A percentile compares a stretch with the other conserved stretches of the same genome.
phyloP scores from a whole-genome alignment of 2,888 invertebrate genomes.

The Mythimna impura region DNA sequence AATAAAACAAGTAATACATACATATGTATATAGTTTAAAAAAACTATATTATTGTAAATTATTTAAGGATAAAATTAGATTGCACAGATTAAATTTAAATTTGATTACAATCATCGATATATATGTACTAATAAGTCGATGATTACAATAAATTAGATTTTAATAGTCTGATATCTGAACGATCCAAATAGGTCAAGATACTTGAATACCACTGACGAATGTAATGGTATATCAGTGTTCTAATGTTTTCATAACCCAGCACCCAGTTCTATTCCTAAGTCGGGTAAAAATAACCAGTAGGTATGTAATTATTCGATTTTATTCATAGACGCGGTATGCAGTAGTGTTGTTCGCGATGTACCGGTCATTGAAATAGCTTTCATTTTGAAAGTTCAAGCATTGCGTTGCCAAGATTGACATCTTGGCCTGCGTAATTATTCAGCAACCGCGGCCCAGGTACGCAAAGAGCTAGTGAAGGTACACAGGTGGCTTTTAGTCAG shows the following conservation, averaged over 20 bases:
- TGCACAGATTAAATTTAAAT: too few relatives aligned
- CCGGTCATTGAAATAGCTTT: slow-evolving; percentile 19
- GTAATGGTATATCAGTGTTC: not conserved
- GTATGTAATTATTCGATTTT: slow-evolving; percentile 45
- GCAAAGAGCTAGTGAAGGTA: too few relatives aligned
- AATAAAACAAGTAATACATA: too few relatives aligned
- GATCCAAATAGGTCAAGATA: not conserved
- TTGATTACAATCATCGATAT: too few relatives aligned
- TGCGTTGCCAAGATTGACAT: slow-evolving; percentile 12
- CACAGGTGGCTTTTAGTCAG: too few relatives aligned
- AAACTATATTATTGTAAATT: too few relatives aligned
- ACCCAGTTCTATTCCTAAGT: slow-evolving; percentile 16
- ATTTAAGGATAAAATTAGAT: too few relatives aligned
- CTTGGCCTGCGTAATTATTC: too few relatives aligned
- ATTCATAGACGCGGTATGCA: slow-evolving; percentile 43
- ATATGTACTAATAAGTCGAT: too few relatives aligned
- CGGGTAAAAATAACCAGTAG: slow-evolving; percentile 37
- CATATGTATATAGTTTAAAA: too few relatives aligned
- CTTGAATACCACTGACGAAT: not conserved
- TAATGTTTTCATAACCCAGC: slow-evolving; percentile 9
- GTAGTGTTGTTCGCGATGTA: slow-evolving; percentile 9
- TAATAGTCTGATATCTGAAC: not conserved
- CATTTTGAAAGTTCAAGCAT: slow-evolving; percentile 25
- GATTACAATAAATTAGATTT: too few relatives aligned
- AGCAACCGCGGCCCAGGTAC: too few relatives aligned